Conservation (phyloP, 1,140 invertebrate genomes). For the Oscheius sp. region DNA sequence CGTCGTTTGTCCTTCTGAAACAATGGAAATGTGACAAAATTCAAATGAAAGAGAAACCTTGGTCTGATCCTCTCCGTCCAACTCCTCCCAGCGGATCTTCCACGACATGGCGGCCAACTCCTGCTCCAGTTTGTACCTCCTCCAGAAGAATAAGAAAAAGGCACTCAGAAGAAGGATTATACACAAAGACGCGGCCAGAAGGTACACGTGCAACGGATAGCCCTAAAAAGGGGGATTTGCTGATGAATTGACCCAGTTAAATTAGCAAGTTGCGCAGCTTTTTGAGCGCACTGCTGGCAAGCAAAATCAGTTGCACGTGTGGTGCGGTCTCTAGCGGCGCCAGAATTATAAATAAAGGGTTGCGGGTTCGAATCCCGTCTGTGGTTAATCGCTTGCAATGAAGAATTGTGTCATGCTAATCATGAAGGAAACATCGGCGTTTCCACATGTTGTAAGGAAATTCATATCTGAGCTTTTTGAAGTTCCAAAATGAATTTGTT, state of each 20-base stretch:
- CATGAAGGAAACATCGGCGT: slow-evolving; percentile 2
- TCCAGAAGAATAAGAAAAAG: slow-evolving; percentile 70
- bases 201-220: slow-evolving; percentile 78
- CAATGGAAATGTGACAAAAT: background rate
- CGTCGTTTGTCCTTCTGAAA: slow-evolving; percentile 8
- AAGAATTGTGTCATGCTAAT: slow-evolving; percentile 26
- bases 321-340: background rate
- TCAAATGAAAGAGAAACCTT: slow-evolving; percentile 4
- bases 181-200: slow-evolving; percentile 74
- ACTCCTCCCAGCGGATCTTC: slow-evolving; percentile 81
- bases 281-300: too few relatives aligned
- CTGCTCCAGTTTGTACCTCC: slow-evolving; percentile 83
- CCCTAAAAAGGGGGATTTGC: slow-evolving; percentile 63
- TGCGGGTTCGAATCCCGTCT: background rate
- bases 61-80: slow-evolving; percentile 61
- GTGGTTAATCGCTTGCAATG: background rate
- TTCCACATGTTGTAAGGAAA: background rate
- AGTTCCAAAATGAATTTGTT: too few relatives aligned
- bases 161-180: slow-evolving; percentile 74
- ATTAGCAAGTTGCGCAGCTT: too few relatives aligned
- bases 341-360: background rate
- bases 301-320: too few relatives aligned
- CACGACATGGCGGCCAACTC: slow-evolving; percentile 93
- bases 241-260: too few relatives aligned
- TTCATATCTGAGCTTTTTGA: background rate